Percentiles rank a stretch among this genome's conserved stretches.
phyloP scores from a whole-genome alignment of 2,888 invertebrate genomes.

The Nowickia ferox region DNA sequence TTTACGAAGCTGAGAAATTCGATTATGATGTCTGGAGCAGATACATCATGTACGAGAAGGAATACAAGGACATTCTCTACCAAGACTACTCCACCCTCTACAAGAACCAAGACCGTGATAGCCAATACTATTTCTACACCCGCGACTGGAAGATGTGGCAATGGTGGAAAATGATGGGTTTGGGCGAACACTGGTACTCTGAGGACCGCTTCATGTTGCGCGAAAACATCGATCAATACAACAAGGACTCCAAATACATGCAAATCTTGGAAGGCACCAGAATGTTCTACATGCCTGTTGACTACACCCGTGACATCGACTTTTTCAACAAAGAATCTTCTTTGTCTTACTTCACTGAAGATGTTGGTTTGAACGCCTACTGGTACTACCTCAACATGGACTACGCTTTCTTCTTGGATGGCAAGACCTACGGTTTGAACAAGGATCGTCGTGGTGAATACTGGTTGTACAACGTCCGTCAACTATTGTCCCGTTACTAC shows the following conservation, averaged over 20 bases:
- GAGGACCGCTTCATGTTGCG: constrained; percentile 73
- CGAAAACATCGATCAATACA: constrained; percentile 70
- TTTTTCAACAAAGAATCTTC: constrained; percentile 84
- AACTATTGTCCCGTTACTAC: constrained; percentile 88
- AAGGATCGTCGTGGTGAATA: constrained; percentile 86
- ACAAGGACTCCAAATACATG: constrained; percentile 71
- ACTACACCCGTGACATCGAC: constrained; percentile 84
- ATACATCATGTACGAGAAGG: constrained; percentile 81
- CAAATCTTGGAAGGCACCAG: constrained; percentile 69
- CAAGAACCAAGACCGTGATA: constrained; percentile 37
- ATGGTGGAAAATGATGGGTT: constrained; percentile 76
- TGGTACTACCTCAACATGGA: constrained; percentile 86
- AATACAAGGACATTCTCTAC: constrained; percentile 74
- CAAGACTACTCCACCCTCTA: constrained; percentile 75
- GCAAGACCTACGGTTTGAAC: constrained; percentile 83
- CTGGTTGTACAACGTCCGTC: constrained; percentile 87
- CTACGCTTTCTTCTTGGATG: constrained; percentile 86
- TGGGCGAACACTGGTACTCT: constrained; percentile 73
- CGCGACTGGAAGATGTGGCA: constrained; percentile 75
- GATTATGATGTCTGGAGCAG: constrained; percentile 83
- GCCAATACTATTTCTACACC: constrained; percentile 69
- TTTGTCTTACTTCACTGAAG: constrained; percentile 89
- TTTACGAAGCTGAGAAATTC: constrained; percentile 86
- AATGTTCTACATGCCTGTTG: constrained; percentile 82
- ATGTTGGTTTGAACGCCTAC: constrained; percentile 86